Conservation (phyloP, 2,888 invertebrate genomes). For the Microctonus brassicae region DNA sequence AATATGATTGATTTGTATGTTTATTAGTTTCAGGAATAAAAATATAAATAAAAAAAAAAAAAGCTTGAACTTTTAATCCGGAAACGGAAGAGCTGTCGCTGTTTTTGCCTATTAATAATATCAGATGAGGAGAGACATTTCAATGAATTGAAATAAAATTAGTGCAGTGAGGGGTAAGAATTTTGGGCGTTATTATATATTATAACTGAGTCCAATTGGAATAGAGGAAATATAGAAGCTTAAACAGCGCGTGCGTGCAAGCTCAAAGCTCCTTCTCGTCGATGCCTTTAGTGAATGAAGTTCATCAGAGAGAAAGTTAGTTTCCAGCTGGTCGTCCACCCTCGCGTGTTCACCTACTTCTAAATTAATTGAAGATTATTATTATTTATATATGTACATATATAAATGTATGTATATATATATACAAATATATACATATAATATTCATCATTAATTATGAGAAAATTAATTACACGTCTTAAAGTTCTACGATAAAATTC, state of each 20-base stretch:
- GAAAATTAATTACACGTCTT: neutral
- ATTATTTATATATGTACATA: neutral
- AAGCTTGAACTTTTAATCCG: conserved; percentile 45
- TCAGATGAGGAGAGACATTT: conserved; percentile 48
- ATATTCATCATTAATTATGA: too few species aligned
- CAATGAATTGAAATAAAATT: conserved; percentile 61
- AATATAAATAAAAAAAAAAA: too few species aligned
- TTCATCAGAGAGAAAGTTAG: conserved; percentile 53
- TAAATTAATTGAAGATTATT: neutral
- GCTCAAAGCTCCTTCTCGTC: conserved; percentile 47
- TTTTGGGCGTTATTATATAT: neutral
- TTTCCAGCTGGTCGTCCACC: conserved; percentile 59
- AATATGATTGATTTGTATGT: too few species aligned
- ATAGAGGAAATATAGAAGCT: conserved; percentile 18
- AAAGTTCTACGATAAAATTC: neutral
- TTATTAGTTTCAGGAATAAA: too few species aligned
- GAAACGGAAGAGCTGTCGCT: conserved; percentile 46
- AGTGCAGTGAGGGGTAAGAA: conserved; percentile 44
- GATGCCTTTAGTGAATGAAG: conserved; percentile 64
- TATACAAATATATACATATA: neutral
- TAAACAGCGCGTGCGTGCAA: conserved; percentile 53
- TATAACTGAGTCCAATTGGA: conserved; percentile 30
- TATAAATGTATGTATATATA: neutral
- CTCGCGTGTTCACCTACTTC: conserved; percentile 47
- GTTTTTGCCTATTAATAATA: conserved; percentile 53